Conservation (phyloP, 2,113 vertebrate species). For the Hassar affinis region DNA sequence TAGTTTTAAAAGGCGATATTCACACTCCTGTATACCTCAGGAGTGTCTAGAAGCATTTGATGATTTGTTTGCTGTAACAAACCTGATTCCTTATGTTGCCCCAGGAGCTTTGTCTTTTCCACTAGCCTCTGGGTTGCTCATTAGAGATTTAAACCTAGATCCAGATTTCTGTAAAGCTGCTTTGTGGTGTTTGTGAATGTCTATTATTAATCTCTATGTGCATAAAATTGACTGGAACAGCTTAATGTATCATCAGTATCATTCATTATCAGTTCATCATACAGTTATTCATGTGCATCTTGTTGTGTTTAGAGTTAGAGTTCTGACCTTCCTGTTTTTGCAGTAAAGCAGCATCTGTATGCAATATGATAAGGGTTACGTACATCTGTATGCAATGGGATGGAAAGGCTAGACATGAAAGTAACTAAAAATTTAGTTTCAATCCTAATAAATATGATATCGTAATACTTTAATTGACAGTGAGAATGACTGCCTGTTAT, state of each 20-base stretch:
- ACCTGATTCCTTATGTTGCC: not conserved
- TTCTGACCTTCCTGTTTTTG: slow-evolving; percentile 27
- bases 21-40: not conserved
- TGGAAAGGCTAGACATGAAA: not conserved
- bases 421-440: not conserved
- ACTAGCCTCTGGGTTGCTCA: not conserved
- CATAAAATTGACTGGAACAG: not conserved
- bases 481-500: not conserved
- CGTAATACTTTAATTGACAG: too few species aligned
- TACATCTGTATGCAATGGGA: slow-evolving; percentile 4
- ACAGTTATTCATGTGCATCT: not conserved
- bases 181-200: not conserved
- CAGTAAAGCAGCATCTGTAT: not conserved
- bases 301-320: not conserved
- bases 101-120: not conserved
- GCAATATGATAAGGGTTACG: not conserved
- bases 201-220: not conserved
- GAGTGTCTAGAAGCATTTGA: not conserved
- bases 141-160: not conserved
- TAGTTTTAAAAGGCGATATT: not conserved
- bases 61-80: not conserved
- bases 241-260: too few species aligned
- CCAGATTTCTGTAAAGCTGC: not conserved
- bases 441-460: not conserved
- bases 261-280: too few species aligned